Evolutionary conservation across 2,797 vertebrate genomes (phyloP).

Genomic region (Crocodylus rhombifer): DNA sequence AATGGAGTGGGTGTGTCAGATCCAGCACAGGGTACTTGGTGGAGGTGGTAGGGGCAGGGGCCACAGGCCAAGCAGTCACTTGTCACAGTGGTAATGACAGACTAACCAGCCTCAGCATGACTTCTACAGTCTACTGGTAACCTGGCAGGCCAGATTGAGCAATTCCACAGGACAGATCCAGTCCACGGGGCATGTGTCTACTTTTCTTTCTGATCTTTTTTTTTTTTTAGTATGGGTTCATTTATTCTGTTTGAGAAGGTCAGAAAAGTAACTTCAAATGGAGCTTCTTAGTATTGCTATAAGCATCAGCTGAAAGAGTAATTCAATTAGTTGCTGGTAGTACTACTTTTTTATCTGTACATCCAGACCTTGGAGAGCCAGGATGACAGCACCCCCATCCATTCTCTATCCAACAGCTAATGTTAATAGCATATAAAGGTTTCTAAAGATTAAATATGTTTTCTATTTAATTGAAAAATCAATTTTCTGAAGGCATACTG

Average conservation of each 20-base stretch:
- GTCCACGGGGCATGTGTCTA: no score
- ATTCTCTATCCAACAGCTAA: conserved; percentile 5
- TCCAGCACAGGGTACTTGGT: no score
- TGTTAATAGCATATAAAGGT: background rate
- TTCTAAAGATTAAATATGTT: conserved; percentile 17
- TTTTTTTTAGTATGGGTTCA: background rate
- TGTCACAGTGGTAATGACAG: no score
- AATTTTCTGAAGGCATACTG: conserved; percentile 17
- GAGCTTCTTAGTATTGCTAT: background rate
- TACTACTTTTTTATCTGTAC: fast-evolving
- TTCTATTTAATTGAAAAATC: conserved; percentile 55
- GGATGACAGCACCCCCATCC: background rate
- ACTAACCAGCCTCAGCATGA: no score
- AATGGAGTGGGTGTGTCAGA: no score
- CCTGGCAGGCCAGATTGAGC: no score
- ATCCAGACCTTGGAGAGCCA: background rate
- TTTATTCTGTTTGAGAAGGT: background rate
- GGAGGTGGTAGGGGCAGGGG: no score
- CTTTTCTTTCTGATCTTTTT: background rate
- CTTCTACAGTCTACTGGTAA: no score
- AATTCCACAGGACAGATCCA: no score
- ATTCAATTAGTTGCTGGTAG: background rate
- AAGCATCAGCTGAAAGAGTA: background rate
- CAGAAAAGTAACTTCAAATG: background rate
- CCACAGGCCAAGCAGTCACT: no score